phyloP scores from a whole-genome alignment of 2,888 invertebrate species.

The Mesoligia furuncula region DNA sequence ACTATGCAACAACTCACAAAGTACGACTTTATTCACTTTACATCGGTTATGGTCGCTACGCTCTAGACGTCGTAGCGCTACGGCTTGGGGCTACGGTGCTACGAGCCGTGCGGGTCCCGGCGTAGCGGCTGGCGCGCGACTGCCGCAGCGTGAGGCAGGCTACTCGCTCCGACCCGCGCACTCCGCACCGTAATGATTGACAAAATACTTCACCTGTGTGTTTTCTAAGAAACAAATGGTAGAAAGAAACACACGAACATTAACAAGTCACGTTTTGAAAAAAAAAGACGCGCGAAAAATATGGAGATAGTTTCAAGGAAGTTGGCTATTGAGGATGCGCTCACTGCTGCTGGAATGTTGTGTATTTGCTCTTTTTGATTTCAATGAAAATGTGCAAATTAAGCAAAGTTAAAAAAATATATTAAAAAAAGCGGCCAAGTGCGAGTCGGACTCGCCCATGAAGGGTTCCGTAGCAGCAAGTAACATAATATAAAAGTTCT shows the following conservation, averaged over 20 bases:
- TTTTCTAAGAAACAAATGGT: constrained; percentile 73
- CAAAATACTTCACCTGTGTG: constrained; percentile 87
- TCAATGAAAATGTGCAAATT: background rate
- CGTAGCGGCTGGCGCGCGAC: constrained; percentile 75
- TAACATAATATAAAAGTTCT: no score
- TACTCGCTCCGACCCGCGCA: constrained; percentile 70
- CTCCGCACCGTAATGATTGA: constrained; percentile 85
- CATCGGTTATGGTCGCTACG: constrained; percentile 63
- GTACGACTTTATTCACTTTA: constrained; percentile 63
- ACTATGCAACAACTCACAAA: constrained; percentile 54
- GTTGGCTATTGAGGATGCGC: background rate
- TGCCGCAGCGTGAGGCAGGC: constrained; percentile 72
- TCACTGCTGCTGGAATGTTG: background rate
- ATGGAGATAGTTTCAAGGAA: background rate
- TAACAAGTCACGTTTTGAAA: constrained; percentile 5
- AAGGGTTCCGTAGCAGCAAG: no score
- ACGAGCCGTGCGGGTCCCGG: constrained; percentile 69
- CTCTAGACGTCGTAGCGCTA: constrained; percentile 68
- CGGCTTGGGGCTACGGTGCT: constrained; percentile 69
- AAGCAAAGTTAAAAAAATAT: background rate
- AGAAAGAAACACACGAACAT: constrained; percentile 36
- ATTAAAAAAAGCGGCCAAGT: background rate
- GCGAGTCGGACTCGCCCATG: no score
- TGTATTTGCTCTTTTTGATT: background rate
- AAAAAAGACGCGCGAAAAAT: background rate